Conservation (phyloP, 2,113 vertebrate species). For the Mesocricetus auratus region DNA sequence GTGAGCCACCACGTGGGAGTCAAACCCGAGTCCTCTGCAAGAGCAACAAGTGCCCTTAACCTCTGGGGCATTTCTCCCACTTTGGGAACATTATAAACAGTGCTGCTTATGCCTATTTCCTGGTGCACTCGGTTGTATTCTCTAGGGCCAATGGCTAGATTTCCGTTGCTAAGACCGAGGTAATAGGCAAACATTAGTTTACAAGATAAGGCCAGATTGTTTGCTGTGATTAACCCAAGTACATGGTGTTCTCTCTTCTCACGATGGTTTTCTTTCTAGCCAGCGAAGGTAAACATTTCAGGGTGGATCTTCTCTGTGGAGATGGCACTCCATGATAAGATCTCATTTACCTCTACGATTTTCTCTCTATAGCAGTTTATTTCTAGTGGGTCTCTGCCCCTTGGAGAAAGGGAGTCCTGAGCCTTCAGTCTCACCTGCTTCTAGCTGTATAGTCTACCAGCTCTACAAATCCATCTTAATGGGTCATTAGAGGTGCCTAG, state of each 20-base stretch:
- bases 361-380: conserved; percentile 45
- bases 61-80: background rate
- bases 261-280: conserved; percentile 24
- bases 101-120: background rate
- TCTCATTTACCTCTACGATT: background rate
- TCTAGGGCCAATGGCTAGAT: background rate
- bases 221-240: background rate
- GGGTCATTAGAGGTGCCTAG: conserved; percentile 85
- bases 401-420: conserved; percentile 78
- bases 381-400: conserved; percentile 60
- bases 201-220: background rate
- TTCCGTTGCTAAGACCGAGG: background rate
- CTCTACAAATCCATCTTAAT: conserved; percentile 87
- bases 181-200: background rate
- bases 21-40: background rate
- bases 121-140: background rate
- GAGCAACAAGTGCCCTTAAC: background rate
- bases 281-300: background rate
- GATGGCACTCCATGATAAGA: background rate
- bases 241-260: background rate
- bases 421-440: conserved; percentile 87
- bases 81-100: background rate
- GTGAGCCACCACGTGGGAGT: background rate
- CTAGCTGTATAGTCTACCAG: conserved; percentile 83
- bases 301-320: background rate